Evolutionary conservation across 30 jellyfish, hydroid and myxozoan genomes (phyloP).

Genomic region (Chironex yamaguchii): DNA sequence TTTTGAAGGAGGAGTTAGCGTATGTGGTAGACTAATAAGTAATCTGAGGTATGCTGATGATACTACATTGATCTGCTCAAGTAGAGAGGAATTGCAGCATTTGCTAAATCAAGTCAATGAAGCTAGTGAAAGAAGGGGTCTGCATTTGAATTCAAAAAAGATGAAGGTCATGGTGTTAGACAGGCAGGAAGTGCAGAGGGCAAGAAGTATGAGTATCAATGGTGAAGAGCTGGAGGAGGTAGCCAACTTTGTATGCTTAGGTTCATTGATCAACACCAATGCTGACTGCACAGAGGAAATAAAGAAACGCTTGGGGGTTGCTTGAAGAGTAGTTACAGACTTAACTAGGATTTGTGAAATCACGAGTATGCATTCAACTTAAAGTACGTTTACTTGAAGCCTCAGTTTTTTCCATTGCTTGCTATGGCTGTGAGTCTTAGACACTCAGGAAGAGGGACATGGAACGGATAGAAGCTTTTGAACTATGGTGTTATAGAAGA

Average conservation of each 20-base stretch:
- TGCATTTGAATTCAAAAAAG: slow-evolving; percentile 4
- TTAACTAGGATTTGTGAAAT: no score
- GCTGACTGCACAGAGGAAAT: slow-evolving; percentile 12
- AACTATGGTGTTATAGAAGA: no score
- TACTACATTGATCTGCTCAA: not conserved
- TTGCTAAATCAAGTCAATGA: not conserved
- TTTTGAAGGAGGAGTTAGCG: slow-evolving; percentile 3
- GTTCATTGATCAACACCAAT: slow-evolving; percentile 27
- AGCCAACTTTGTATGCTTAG: slow-evolving; percentile 22
- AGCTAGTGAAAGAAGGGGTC: slow-evolving; percentile 12
- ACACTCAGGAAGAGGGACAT: no score
- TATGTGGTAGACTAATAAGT: slow-evolving; percentile 1
- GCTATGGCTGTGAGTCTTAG: no score
- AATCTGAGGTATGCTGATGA: slow-evolving; percentile 32
- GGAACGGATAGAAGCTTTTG: no score
- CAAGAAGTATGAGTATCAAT: no score
- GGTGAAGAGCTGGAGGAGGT: slow-evolving; percentile 54
- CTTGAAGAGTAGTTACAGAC: no score
- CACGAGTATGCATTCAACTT: no score
- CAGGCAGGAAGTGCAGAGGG: not conserved
- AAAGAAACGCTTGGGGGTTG: no score
- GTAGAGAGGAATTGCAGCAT: not conserved
- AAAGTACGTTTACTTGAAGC: no score
- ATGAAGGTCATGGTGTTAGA: slow-evolving; percentile 19
- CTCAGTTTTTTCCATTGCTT: no score